phyloP scores from a whole-genome alignment of 2,888 invertebrate genomes.

The Phanerotoma sp. region DNA sequence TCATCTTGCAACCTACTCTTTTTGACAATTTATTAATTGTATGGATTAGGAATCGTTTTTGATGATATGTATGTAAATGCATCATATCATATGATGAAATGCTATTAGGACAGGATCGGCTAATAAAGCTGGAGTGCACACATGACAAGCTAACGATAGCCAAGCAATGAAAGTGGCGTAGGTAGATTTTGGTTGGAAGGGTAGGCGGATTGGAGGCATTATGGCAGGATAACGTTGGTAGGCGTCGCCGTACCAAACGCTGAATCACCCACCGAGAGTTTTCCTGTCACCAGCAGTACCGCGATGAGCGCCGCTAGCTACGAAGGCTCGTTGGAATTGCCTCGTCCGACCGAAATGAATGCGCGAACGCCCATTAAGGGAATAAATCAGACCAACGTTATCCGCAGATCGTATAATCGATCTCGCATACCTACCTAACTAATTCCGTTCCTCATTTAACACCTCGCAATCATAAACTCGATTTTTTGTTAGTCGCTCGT shows the following conservation, averaged over 20 bases:
- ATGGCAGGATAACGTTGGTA: constrained; percentile 44
- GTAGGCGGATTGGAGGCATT: constrained; percentile 8
- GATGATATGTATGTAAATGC: neutral
- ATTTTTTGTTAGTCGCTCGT: neutral
- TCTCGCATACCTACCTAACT: constrained; percentile 38
- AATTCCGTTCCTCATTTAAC: constrained; percentile 22
- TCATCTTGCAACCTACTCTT: too few relatives aligned
- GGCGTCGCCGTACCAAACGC: constrained; percentile 57
- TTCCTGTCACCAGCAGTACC: constrained; percentile 56
- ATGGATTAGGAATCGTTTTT: neutral
- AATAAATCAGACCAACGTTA: constrained; percentile 57
- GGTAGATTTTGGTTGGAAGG: constrained; percentile 42
- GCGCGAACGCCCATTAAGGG: constrained; percentile 58
- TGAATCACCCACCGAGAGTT: constrained; percentile 57
- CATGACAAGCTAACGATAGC: constrained; percentile 6
- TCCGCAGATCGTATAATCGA: constrained; percentile 56
- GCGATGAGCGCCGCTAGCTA: constrained; percentile 35
- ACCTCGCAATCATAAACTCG: neutral
- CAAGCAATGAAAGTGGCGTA: constrained; percentile 14
- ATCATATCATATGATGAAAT: neutral
- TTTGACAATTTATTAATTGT: neutral
- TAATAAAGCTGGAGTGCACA: constrained; percentile 1
- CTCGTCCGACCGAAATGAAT: constrained; percentile 55
- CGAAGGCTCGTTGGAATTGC: constrained; percentile 52
- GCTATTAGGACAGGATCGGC: neutral